Base-by-base conservation (phyloP, 2,113 vertebrate species). In the Sinocyclocheilus anophthalmus region DNA sequence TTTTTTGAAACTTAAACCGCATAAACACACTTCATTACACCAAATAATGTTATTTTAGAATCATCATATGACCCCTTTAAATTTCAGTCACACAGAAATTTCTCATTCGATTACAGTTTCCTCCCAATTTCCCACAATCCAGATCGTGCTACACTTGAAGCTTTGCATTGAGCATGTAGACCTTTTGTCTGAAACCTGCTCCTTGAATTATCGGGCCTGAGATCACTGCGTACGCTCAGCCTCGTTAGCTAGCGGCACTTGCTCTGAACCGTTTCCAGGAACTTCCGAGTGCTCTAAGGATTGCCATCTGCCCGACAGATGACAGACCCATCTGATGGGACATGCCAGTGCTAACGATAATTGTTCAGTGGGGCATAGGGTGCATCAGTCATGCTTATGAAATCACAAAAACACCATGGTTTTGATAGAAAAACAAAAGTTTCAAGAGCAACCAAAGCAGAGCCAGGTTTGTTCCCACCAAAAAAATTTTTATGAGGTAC, bases 171-270 rank as follows among this genome's bases (percentile, higher is more conserved):
- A 59, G 76, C 84, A 80, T 89, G 86, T 89, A 89, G 91, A 87
- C 88, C 92, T 63, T 86, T 88, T 86, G 86, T 89, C 88, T 90
- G 86, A 90, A 89, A 87, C 91, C 91, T 89, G 88, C 89, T 90
- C 91, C 91, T 93, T 94, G 91, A 94, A 95, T 93, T 93, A 95
- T 94, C 94, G 90, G 93, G 91, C 88, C 87, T 78, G 14, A 91
- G 93, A 94, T 94, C 92, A 94, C 93, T 93, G 93, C 87, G 5
- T 90, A 93, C 80, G 79, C 92, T 93, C 92, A 93, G 93, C 92
- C 94, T 94, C 91, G 90, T 95, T 95, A 93, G 89, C 85, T 92
- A 90, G 90, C 77, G 90, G 87, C 76, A 87, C 91, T 89, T 89
- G 91, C 92, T 90, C 91, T 93, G 42, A 92, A 90, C 91, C 26